Conservation (phyloP, 2,888 invertebrate species). For the Caenorhabditis sp. region DNA sequence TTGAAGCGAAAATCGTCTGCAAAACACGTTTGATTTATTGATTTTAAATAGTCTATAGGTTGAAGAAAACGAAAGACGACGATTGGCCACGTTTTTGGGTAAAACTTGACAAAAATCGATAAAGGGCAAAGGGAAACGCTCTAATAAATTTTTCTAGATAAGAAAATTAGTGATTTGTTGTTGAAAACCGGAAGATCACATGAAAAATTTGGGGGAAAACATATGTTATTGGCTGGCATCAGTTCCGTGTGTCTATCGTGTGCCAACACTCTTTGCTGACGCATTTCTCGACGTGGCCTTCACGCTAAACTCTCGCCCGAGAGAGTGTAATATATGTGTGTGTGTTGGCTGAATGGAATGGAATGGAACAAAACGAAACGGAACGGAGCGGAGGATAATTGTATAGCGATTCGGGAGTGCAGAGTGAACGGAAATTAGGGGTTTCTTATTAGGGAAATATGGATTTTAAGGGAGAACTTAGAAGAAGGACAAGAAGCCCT, state of each 20-base stretch:
- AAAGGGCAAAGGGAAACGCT: too few species aligned
- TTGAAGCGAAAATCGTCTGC: slow-evolving; percentile 21
- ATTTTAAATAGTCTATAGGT: slow-evolving; percentile 9
- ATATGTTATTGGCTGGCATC: slow-evolving; percentile 41
- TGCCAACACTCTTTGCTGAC: slow-evolving; percentile 1
- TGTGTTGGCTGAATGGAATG: too few species aligned
- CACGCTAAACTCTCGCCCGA: background rate
- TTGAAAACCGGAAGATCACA: slow-evolving; percentile 47
- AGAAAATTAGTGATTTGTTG: background rate
- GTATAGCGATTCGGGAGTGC: background rate
- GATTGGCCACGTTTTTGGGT: too few species aligned
- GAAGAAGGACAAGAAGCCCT: too few species aligned
- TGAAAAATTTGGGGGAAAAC: slow-evolving; percentile 45
- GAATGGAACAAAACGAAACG: background rate
- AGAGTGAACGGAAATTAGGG: too few species aligned
- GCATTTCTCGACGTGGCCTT: background rate
- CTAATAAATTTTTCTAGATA: background rate
- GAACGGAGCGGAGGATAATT: background rate
- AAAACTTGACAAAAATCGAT: too few species aligned
- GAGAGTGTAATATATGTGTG: background rate
- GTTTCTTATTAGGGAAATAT: too few species aligned
- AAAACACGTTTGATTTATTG: slow-evolving; percentile 12
- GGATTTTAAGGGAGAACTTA: too few species aligned
- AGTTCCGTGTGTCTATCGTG: background rate
- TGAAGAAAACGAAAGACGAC: too few species aligned